Conservation (phyloP, 2,888 invertebrate genomes). For the Pandemis corylana region DNA sequence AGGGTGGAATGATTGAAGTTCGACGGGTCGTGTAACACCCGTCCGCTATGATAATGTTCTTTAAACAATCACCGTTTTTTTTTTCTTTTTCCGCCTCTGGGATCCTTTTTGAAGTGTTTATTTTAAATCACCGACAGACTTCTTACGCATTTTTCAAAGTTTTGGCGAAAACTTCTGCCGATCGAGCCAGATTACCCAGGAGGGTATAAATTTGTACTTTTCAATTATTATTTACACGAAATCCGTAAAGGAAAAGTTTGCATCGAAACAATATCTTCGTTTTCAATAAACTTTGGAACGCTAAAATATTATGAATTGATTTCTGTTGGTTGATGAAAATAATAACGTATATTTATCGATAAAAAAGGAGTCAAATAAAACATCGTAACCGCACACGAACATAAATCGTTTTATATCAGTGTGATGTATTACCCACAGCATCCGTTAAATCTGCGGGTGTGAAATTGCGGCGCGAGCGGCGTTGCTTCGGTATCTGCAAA, state of each 20-base stretch:
- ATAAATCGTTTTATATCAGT: slow-evolving; percentile 63
- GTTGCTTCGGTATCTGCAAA: slow-evolving; percentile 52
- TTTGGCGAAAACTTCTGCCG: slow-evolving; percentile 61
- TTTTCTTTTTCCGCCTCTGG: slow-evolving; percentile 54
- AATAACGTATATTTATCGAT: slow-evolving; percentile 51
- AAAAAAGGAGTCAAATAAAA: slow-evolving; percentile 53
- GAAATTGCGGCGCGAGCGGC: slow-evolving; percentile 54
- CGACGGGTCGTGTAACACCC: slow-evolving; percentile 63
- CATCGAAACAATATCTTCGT: slow-evolving; percentile 19
- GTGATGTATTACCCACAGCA: slow-evolving; percentile 61
- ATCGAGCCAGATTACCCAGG: slow-evolving; percentile 35
- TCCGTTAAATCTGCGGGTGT: slow-evolving; percentile 59
- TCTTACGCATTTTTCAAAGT: slow-evolving; percentile 63
- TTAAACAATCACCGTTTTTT: slow-evolving; percentile 62
- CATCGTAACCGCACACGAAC: slow-evolving; percentile 46
- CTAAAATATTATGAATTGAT: slow-evolving; percentile 8
- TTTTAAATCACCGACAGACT: slow-evolving; percentile 49
- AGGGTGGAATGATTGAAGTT: slow-evolving; percentile 45
- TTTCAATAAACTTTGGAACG: not conserved
- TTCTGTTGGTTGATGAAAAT: slow-evolving; percentile 11
- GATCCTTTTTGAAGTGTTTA: slow-evolving; percentile 54
- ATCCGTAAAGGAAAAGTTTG: slow-evolving; percentile 60
- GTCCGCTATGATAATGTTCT: slow-evolving; percentile 58
- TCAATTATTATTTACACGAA: slow-evolving; percentile 66
- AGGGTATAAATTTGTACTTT: slow-evolving; percentile 63